A percentile compares a stretch with the other conserved stretches of the same genome.
Conservation (phyloP, 2,888 invertebrate species). For the Aquatica leii region DNA sequence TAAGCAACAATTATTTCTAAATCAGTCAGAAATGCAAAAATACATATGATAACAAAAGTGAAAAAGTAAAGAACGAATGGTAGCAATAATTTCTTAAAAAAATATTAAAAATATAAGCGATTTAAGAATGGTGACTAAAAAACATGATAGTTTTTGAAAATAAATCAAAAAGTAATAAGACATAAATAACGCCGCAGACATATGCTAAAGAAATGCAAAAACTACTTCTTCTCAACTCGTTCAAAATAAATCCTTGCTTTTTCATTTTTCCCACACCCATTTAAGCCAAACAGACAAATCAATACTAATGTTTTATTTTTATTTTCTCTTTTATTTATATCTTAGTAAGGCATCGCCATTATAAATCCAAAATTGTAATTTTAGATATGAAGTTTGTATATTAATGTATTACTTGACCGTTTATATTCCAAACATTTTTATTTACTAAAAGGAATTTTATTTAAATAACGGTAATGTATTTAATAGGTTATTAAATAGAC, state of each 20-base stretch:
- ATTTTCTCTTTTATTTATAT: not conserved
- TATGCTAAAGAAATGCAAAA: constrained; percentile 6
- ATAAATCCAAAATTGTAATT: constrained; percentile 16
- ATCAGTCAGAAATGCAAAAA: too few species aligned
- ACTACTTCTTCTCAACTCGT: not conserved
- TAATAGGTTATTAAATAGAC: not conserved
- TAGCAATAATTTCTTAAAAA: too few species aligned
- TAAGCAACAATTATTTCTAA: too few species aligned
- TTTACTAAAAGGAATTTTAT: not conserved
- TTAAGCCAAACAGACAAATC: constrained; percentile 5
- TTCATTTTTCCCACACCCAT: not conserved
- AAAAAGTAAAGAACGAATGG: too few species aligned
- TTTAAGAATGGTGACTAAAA: too few species aligned
- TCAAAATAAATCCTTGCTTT: constrained; percentile 6
- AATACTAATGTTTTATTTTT: constrained; percentile 7
- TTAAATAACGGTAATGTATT: not conserved
- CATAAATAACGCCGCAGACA: not conserved
- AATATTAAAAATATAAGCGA: too few species aligned
- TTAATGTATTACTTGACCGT: constrained; percentile 7
- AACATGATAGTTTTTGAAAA: too few species aligned
- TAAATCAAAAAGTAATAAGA: too few species aligned
- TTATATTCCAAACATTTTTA: not conserved
- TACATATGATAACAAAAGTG: too few species aligned
- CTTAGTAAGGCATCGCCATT: constrained; percentile 5
- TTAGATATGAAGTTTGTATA: constrained; percentile 2